Evolutionary conservation across 2,888 invertebrate genomes (phyloP), one percentile per base, ranked within the genome.

Genomic region (Pinctada fucata): DNA sequence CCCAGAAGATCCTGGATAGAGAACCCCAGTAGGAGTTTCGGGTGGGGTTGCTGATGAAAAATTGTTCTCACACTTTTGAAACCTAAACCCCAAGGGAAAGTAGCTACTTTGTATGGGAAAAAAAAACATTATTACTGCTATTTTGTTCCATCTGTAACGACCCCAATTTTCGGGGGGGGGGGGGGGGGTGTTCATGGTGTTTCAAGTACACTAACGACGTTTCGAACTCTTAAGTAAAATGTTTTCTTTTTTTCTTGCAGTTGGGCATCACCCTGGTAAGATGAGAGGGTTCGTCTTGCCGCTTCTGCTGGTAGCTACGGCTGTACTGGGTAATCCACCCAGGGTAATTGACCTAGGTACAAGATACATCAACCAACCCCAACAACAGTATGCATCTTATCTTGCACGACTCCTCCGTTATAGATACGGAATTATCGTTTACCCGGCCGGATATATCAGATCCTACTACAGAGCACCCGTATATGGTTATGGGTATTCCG

Each of bases 261-360:
- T 52, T 52, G 58, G 58, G 58, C 58, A 52, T 10, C 58, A 52
- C 10, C 5, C 58, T 10, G 10, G 58, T 5, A 5, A 52, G 10
- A 51, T 51, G 52, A n/a, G 71, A 52, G 49, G 47, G 16, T 72
- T 10, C 31, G 52, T 72, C 51, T 52, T 52, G 58, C 58, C 58
- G 10, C 71, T 72, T 13, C 52, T 69, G 47, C 13, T 72, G 2
- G 10, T 72, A 6, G 71, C 31, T 3, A 52, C 71, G 51, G 50
- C 52, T 6, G 71, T 45, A 3, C 45, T 8, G 13, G 71, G 71
- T 10, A 72, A 52, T 45, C 58, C 52, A 8, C 71, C 71, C 5
- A 2, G 13, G 58, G 71, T 72, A n/a, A 72, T 72, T 45, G 45
- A 72, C 71, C 10, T 72, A 6, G 71, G 71, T 4, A 72, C 52